These are phyloP conservation scores for Girardinichthys multiradiatus DNA, from an alignment of 2,113 vertebrate genomes.

Conservation along the genomic window DNA sequence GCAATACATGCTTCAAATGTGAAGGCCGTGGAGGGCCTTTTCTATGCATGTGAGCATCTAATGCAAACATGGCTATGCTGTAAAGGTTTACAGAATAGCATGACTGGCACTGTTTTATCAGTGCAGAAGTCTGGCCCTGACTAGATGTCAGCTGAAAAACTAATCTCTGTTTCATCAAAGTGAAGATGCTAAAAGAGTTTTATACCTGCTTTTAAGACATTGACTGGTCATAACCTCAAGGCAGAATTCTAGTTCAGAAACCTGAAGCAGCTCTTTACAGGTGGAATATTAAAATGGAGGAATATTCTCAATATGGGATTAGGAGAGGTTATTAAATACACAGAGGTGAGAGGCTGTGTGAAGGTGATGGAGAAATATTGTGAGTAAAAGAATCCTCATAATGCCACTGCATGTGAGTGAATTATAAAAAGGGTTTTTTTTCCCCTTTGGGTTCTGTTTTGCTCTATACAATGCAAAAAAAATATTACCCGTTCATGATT, in stretches of 20 bases:
- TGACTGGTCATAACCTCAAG: background rate
- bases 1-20: background rate
- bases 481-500: background rate
- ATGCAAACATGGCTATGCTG: background rate
- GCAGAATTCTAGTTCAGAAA: background rate
- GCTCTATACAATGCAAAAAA: background rate
- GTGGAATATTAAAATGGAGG: background rate
- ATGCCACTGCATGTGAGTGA: background rate
- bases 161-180: background rate
- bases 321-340: slow-evolving; percentile 3
- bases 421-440: background rate
- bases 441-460: background rate
- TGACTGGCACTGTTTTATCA: too few relatives aligned
- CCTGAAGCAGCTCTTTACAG: background rate
- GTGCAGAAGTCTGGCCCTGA: background rate
- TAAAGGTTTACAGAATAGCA: background rate
- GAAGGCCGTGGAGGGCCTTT: too few relatives aligned
- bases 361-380: slow-evolving; percentile 6
- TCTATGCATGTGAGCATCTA: background rate
- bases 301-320: background rate
- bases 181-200: background rate
- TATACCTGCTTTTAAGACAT: background rate
- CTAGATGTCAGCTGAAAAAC: background rate
- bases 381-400: background rate
- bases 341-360: background rate